Evolutionary conservation across 92 coral and sea anemone genomes (phyloP).

Genomic region (Porites lobata): DNA sequence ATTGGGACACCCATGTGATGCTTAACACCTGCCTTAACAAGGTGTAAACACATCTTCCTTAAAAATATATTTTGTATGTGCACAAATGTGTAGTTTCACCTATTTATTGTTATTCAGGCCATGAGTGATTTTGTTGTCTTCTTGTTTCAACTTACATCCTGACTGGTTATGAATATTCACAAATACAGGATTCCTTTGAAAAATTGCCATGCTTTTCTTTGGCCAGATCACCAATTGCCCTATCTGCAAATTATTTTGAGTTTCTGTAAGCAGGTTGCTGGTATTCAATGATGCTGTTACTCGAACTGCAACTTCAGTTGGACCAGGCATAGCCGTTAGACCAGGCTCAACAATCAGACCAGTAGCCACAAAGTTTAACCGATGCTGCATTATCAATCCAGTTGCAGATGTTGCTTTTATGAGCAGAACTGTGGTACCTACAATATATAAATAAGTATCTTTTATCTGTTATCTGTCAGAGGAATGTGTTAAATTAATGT

Average conservation of each 20-base stretch:
- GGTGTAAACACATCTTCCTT: no score
- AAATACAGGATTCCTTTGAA: not conserved
- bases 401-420: not conserved
- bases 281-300: not conserved
- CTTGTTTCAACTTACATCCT: not conserved
- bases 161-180: not conserved
- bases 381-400: not conserved
- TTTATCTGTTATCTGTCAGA: not conserved
- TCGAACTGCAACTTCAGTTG: not conserved
- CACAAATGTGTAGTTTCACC: no score
- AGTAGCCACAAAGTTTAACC: not conserved
- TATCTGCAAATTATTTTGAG: not conserved
- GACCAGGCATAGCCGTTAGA: not conserved
- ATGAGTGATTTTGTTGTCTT: not conserved
- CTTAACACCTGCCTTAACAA: no score
- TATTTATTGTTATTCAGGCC: no score
- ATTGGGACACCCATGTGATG: no score
- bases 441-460: not conserved
- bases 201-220: not conserved
- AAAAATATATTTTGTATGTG: no score
- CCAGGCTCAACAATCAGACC: not conserved
- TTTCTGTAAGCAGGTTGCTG: not conserved
- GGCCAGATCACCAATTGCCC: not conserved
- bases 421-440: slow-evolving; percentile 2
- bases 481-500: not conserved